Evolutionary conservation across 2,797 vertebrate species (phyloP), one percentile per base, ranked within the genome.

Genomic region (Alectoris magna): DNA sequence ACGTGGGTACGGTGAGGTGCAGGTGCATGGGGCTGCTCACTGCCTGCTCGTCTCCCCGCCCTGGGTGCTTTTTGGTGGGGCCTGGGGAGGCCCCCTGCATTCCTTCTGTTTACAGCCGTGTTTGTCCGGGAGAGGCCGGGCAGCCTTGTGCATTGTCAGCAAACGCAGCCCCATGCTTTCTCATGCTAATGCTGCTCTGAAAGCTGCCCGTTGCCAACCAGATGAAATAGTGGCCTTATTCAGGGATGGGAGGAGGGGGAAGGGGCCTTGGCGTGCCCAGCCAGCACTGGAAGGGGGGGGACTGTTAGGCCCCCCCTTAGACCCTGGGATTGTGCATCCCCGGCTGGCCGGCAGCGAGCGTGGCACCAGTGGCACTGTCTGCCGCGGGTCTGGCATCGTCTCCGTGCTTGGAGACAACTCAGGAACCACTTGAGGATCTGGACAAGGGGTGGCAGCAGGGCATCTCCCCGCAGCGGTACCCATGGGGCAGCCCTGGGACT

Each of bases 101-200:
- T 99, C 98, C 99, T 99, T 98, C 98, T 98, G 98, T 99, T 99
- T 99, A 99, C 98, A 98, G 97, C 97, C 98, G 98, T 99, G 99
- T 99, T 98, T 98, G 98, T 99, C 98, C 98, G 98, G 98, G 98
- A 98, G 98, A 98, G 98, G 98, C 97, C 96, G 98, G 97, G 97
- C 97, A 97, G 97, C 95, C 96, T 97, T 96, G 95, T 98, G 98
- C 98, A 99, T 99, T 99, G 99, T 99, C 98, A 99, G 98, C 98
- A 98, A 98, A 98, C 97, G 98, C 90, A 98, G 98, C 98, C 97
- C 97, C 58, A 34, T 19, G 98, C 98, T 99, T 99, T 99, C 98
- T 99, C 98, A 99, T 99, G 99, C 98, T 99, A 99, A 99, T 99
- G 98, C 96, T 97, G 97, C 95, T 96, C 98, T 98, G 98, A 98